Percentiles rank a stretch among this genome's conserved stretches.
Evolutionary conservation across 2,113 vertebrate species (phyloP).

Genomic region (Trogon surrucura): DNA sequence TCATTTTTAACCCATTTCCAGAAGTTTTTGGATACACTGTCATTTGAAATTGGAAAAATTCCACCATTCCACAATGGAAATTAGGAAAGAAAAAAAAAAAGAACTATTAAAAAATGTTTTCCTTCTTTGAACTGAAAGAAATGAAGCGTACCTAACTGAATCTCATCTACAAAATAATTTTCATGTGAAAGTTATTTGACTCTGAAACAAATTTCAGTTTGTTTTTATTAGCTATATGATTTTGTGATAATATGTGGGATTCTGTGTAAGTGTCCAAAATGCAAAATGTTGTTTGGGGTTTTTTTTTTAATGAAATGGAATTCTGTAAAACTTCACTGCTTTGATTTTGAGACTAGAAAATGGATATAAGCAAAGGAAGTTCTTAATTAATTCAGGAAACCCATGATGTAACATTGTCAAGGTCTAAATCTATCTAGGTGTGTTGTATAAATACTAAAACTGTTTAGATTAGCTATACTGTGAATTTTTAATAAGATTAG

Average conservation of each 20-base stretch:
- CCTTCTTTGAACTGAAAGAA: neutral
- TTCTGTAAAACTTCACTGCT: neutral
- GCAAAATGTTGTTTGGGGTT: neutral
- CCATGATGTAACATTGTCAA: neutral
- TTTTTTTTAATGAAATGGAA: neutral
- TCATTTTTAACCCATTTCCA: slow-evolving; percentile 52
- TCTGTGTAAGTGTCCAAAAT: neutral
- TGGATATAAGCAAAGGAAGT: neutral
- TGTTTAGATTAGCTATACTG: neutral
- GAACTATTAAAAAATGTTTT: neutral
- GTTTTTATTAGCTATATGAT: neutral
- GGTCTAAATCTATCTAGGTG: neutral
- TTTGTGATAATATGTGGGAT: neutral
- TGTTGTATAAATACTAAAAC: neutral
- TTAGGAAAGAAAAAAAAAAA: neutral
- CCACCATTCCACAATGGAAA: neutral
- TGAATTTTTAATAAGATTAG: neutral
- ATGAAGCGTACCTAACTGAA: neutral
- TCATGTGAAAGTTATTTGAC: neutral
- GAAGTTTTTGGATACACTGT: slow-evolving; percentile 32
- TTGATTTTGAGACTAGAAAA: neutral
- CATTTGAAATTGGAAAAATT: slow-evolving; percentile 32
- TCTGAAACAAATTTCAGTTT: neutral
- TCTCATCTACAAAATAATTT: neutral
- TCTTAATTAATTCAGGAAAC: neutral